Conservation (phyloP, 2,797 vertebrate genomes). For the Megalops cyprinoides region DNA sequence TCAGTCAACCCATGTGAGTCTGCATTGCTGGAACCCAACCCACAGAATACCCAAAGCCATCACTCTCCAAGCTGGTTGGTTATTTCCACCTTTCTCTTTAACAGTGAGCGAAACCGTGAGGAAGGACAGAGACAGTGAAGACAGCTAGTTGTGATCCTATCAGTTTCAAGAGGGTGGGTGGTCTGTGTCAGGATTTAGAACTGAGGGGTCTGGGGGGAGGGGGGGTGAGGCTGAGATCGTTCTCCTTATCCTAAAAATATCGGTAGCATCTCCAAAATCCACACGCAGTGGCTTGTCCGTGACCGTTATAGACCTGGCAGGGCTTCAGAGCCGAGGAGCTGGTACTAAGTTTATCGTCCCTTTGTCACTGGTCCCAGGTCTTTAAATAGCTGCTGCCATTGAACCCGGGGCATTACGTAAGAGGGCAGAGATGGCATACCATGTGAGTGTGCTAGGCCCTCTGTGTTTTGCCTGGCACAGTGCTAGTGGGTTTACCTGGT, state of each 20-base stretch:
- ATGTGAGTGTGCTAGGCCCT: neutral
- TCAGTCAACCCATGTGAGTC: neutral
- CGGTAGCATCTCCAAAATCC: constrained; percentile 23
- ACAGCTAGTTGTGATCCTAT: neutral
- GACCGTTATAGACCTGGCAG: constrained; percentile 31
- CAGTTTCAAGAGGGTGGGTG: constrained; percentile 14
- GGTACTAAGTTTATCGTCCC: constrained; percentile 24
- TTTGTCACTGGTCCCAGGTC: constrained; percentile 26
- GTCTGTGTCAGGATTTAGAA: constrained; percentile 16
- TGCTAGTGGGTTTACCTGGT: neutral
- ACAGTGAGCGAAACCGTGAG: neutral
- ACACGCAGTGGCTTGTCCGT: constrained; percentile 26
- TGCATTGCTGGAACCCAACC: neutral
- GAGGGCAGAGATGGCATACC: neutral
- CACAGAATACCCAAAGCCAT: neutral
- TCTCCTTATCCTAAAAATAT: constrained; percentile 35
- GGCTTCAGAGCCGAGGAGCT: constrained; percentile 20
- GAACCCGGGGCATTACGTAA: constrained; percentile 28
- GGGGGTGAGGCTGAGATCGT: neutral
- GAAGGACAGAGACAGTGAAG: neutral
- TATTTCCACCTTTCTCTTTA: neutral
- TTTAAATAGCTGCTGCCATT: constrained; percentile 25
- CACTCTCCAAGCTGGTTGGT: neutral
- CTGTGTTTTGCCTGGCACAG: constrained; percentile 5
- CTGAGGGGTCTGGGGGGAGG: neutral